These are phyloP conservation scores for Junonia oenone DNA, from an alignment of 2,888 invertebrate genomes.

Conservation along the genomic window DNA sequence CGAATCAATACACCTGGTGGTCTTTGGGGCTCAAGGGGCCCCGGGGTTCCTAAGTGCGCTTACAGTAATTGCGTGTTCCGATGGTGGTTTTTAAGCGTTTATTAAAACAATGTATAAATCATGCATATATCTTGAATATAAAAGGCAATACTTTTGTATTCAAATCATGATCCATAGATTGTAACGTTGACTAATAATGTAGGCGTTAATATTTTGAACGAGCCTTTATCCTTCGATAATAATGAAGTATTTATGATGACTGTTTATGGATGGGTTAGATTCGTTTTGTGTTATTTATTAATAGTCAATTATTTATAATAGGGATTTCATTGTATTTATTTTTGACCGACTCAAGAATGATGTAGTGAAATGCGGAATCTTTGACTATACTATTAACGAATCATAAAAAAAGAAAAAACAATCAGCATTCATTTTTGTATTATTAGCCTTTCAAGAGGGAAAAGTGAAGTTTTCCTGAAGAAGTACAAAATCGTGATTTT, in stretches of 20 bases:
- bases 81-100: slow-evolving; percentile 11
- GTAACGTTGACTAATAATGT: slow-evolving; percentile 24
- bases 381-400: too few relatives aligned
- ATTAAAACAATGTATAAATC: slow-evolving; percentile 27
- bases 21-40: neutral
- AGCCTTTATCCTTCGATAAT: slow-evolving; percentile 13
- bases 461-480: too few relatives aligned
- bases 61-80: slow-evolving; percentile 7
- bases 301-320: neutral
- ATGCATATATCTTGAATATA: slow-evolving; percentile 12
- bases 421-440: too few relatives aligned
- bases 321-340: neutral
- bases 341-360: too few relatives aligned
- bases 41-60: slow-evolving; percentile 9
- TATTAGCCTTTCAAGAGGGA: too few relatives aligned
- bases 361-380: too few relatives aligned
- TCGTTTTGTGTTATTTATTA: neutral
- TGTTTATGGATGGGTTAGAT: slow-evolving; percentile 6
- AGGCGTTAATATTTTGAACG: slow-evolving; percentile 24
- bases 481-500: too few relatives aligned
- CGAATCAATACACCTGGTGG: neutral
- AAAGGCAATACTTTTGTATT: slow-evolving; percentile 24
- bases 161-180: slow-evolving; percentile 18
- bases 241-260: slow-evolving; percentile 11
- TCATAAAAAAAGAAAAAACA: too few relatives aligned